These are phyloP conservation scores for Chaetogeoica ovagalla DNA, from an alignment of 2,888 invertebrate genomes.

Conservation along the genomic window DNA sequence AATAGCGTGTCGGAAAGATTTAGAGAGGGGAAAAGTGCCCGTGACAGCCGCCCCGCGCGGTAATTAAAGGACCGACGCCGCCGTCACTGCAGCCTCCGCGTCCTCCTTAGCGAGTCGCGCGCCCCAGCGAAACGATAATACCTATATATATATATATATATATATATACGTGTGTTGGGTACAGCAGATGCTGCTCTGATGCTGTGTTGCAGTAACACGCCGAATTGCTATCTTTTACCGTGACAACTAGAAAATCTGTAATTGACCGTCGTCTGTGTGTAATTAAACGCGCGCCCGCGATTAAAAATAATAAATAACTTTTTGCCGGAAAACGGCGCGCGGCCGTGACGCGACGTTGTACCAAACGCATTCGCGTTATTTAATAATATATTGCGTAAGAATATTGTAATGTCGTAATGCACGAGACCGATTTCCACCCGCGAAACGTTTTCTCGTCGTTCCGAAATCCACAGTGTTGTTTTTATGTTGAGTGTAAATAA, in stretches of 20 bases:
- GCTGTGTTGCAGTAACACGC: background rate
- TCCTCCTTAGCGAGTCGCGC: background rate
- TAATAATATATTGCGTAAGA: too few relatives aligned
- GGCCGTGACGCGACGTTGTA: background rate
- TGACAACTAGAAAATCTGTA: conserved; percentile 47
- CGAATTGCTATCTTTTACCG: conserved; percentile 22
- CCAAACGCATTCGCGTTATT: too few relatives aligned
- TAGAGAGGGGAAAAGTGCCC: conserved; percentile 49
- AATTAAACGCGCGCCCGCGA: conserved; percentile 43
- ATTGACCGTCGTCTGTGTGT: conserved; percentile 35
- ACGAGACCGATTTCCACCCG: too few relatives aligned
- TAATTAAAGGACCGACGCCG: conserved; percentile 37
- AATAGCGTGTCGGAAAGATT: conserved; percentile 45
- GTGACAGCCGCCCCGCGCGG: conserved; percentile 36
- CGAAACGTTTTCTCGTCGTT: too few relatives aligned
- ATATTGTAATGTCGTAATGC: too few relatives aligned
- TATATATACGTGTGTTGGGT: too few relatives aligned
- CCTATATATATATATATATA: background rate
- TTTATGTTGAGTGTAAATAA: too few relatives aligned
- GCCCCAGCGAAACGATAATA: conserved; percentile 24
- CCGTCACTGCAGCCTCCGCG: too few relatives aligned
- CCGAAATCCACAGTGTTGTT: too few relatives aligned
- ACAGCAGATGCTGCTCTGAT: conserved; percentile 9
- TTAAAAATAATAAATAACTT: conserved; percentile 40
- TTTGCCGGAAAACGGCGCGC: background rate